Base-by-base conservation (phyloP, 2,888 invertebrate species). In the Caenorhabditis afra region DNA sequence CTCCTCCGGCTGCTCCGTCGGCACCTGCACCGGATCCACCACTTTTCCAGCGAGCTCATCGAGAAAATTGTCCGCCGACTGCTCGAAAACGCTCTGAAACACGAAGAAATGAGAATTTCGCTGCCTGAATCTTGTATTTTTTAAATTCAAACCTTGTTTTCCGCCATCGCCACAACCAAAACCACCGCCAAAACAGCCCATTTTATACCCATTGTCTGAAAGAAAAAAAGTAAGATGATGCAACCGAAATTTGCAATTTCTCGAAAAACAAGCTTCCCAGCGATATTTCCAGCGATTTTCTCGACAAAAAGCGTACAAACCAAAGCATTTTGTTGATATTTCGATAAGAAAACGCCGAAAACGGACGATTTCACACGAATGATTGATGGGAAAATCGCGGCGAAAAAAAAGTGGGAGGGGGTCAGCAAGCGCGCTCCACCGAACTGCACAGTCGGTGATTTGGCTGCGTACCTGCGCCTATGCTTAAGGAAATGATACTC, bases 391-490 rank as follows among this genome's bases (percentile, higher is more conserved):
- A 47, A 23, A 55, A 55, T 18, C 20, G 29, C 16, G 14, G 3
- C 35, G 14, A 18, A 50, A 47, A 39, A 35, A 62, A 41, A 68
- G 10, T 14, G 23, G 10, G 7, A 44, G 22, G 1, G 16, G n/a
- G 29, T 39, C 14, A 20, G 64, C 74, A 79, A 70, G 23, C 37
- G 57, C 65, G 79, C 79, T 61, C 79, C 37, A 59, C n/a, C 37
- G 79, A 59, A 79, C 50, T 44, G 79, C 29, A 65, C 74, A 64
- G 74, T 58, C 74, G 68, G 78, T 61, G 65, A 73, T 57, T 79
- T 79, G 37, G 65, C 74, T 79, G 79, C 79, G 68, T 79, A 75
- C 49, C 1, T 61, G 12, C 39, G 53, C 14, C 16, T 62, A 47
- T 66, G 74, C 16, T 70, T 67, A 65, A 70, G 35, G 58, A 18